phyloP scores from a whole-genome alignment of 35 echinoderm and acorn worm species.

The Ophiothrix spiculata region DNA sequence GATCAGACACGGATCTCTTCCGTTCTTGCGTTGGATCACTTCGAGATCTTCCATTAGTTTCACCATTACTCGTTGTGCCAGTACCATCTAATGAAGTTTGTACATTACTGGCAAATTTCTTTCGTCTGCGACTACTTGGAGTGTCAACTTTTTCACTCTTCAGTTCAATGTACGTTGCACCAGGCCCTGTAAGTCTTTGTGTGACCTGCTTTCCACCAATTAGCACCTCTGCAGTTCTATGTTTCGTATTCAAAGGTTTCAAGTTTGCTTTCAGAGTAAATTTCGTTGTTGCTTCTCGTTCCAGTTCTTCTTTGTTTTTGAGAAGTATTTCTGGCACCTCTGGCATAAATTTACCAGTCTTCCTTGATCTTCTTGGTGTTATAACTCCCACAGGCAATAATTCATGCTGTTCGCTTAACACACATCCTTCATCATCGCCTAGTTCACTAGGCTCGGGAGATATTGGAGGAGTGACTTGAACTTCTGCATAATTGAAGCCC shows the following conservation, averaged over 20 bases:
- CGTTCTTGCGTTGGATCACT: constrained; percentile 66
- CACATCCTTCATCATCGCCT: constrained; percentile 60
- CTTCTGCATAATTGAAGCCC: constrained; percentile 17
- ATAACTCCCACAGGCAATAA: constrained; percentile 7
- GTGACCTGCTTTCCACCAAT: constrained; percentile 5
- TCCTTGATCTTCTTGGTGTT: constrained; percentile 16
- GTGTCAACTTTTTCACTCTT: constrained; percentile 22
- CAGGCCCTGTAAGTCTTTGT: constrained; percentile 27
- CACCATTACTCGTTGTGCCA: constrained; percentile 34
- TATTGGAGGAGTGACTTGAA: constrained; percentile 29
- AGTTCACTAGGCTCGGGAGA: constrained; percentile 35
- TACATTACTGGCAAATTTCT: constrained; percentile 30
- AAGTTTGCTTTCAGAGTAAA: constrained; percentile 56
- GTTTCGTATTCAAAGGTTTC: constrained; percentile 44
- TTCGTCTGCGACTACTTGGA: constrained; percentile 33
- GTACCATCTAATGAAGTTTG: constrained; percentile 24
- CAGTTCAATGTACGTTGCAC: constrained; percentile 24
- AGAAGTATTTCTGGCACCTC: constrained; percentile 52
- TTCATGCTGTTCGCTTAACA: constrained; percentile 36
- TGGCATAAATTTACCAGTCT: constrained; percentile 33
- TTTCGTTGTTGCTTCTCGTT: constrained; percentile 30
- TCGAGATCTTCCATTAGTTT: constrained; percentile 46
- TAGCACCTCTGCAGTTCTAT: background rate
- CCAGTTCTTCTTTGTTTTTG: constrained; percentile 30
- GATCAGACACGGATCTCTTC: constrained; percentile 18